A percentile compares a stretch with the other conserved stretches of the same genome.
phyloP scores from a whole-genome alignment of 64 coral and sea anemone species.

The Stylophora pistillata region DNA sequence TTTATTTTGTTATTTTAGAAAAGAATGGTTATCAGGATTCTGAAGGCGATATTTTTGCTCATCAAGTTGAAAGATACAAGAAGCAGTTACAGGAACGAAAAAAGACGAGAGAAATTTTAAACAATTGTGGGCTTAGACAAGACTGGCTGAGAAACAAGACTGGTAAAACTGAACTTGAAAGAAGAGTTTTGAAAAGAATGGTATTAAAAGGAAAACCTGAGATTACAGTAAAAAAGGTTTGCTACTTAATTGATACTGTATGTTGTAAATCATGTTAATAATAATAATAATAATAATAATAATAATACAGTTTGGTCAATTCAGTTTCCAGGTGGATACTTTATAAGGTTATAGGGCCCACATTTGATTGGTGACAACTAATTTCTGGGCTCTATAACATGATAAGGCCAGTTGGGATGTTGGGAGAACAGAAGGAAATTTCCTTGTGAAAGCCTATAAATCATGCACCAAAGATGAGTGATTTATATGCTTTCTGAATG shows the following conservation, averaged over 20 bases:
- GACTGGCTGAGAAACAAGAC: constrained; percentile 69
- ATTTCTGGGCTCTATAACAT: no score
- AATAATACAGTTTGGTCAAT: no score
- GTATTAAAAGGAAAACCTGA: constrained; percentile 40
- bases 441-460: no score
- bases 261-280: no score
- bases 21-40: constrained; percentile 1
- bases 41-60: neutral
- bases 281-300: no score
- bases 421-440: no score
- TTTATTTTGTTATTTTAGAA: neutral
- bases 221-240: constrained; percentile 50
- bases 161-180: constrained; percentile 75
- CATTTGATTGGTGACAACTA: no score
- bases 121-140: constrained; percentile 67
- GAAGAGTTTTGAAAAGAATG: constrained; percentile 69
- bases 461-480: no score
- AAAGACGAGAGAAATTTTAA: constrained; percentile 57
- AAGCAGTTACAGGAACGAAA: constrained; percentile 74
- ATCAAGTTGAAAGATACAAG: constrained; percentile 71
- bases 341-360: no score
- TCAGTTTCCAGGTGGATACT: no score
- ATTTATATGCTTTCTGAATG: no score
- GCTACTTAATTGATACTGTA: neutral
- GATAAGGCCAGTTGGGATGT: no score